phyloP scores from a whole-genome alignment of 2,113 vertebrate species.

The Percina caprodes region DNA sequence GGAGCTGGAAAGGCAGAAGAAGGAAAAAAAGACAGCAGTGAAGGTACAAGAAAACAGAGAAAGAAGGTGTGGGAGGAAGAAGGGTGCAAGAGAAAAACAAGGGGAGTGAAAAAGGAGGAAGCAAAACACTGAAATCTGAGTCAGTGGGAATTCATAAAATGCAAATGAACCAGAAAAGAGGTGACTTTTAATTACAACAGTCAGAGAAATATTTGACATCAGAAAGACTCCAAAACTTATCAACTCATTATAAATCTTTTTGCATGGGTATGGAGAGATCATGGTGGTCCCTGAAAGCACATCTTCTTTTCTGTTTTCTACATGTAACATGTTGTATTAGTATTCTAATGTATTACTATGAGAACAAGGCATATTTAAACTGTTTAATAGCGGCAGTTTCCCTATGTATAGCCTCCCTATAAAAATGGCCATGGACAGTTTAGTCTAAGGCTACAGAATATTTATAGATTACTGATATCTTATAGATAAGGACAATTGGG shows the following conservation, averaged over 20 bases:
- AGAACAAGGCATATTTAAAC: not conserved
- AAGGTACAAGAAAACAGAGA: not conserved
- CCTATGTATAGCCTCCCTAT: not conserved
- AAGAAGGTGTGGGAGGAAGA: not conserved
- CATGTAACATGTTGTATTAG: not conserved
- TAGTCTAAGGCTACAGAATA: too few species aligned
- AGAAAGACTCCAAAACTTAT: not conserved
- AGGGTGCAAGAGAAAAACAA: not conserved
- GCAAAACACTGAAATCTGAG: not conserved
- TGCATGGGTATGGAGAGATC: not conserved
- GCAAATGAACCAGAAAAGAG: not conserved
- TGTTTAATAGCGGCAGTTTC: not conserved
- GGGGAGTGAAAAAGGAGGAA: too few species aligned
- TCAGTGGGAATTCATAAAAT: not conserved
- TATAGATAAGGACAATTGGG: too few species aligned
- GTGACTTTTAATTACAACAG: not conserved
- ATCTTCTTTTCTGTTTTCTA: not conserved
- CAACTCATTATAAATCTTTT: not conserved
- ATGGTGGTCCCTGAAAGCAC: not conserved
- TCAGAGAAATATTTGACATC: not conserved
- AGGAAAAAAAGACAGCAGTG: not conserved
- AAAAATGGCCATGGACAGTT: not conserved
- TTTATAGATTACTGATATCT: too few species aligned
- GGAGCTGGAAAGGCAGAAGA: not conserved
- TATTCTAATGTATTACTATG: not conserved